Base-by-base conservation (phyloP, 2,888 invertebrate species). In the Erannis defoliaria region DNA sequence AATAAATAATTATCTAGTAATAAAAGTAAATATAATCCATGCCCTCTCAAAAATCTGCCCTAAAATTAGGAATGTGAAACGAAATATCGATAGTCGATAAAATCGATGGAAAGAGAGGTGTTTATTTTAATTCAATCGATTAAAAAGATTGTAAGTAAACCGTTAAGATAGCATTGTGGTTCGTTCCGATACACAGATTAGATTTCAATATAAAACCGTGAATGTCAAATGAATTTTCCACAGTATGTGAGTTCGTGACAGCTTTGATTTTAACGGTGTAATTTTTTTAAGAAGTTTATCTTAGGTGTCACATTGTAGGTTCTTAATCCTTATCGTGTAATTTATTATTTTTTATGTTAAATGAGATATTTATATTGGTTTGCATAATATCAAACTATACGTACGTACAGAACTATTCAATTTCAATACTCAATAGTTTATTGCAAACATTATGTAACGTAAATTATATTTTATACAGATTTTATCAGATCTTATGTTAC, bases 231-330 rank as follows among this genome's bases (percentile, higher is more conserved):
- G 72, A 77, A 71, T 64, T 73, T 67, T 54, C 55, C 66, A 66
- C 62, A 71, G 73, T 71, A 76, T 74, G 62, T 68, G 57, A 54
- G 76, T 73, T 70, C 68, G 71, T 65, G 51, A 48, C n/a, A 37
- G 51, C 53, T 59, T 67, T 62, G 67, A 64, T 66, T 64, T 77
- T 79, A 70, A 80, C 57, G 62, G 75, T 67, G 79, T 77, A 77
- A 74, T 73, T 73, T 59, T 61, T 67, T 68, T 54, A 29, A 56
- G 73, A 65, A 78, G 75, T 80, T 78, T 78, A 78, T 76, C 58
- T 71, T 65, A 55, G 55, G 59, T 58, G 55, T 50, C 54, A 51
- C 6, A 33, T 48, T 43, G 16, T 19, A 10, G 43, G 21, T 45
- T 12, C 35, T 35, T 16, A 54, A 45, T 43, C 23, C 6, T 16